Base-by-base conservation (phyloP, 2,888 invertebrate species). In the Parnassius orleans region DNA sequence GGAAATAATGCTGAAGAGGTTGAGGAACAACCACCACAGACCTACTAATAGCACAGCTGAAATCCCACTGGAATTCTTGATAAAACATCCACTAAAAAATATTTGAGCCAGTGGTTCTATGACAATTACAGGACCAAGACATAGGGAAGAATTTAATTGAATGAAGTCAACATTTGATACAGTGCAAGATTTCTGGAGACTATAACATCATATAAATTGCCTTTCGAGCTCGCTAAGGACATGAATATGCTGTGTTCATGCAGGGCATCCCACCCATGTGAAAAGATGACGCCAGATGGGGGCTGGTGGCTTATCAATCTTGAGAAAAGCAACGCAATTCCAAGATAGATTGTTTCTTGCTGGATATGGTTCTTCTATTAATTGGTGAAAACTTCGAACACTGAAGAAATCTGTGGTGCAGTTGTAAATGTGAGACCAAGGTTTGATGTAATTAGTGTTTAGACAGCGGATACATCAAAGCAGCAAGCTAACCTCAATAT, bases 131-230 rank as follows among this genome's bases (percentile, higher is more conserved):
- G 96, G 79, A 95, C 94, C 78, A 96, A 96, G 84, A 93, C 94
- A 63, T 99, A 99, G 99, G 96, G 83, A 96, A 98, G 73, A 98
- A 98, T 88, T 95, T 98, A 79, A 96, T 97, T 80, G 96, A 98
- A 87, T 19, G 2, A 2, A 2, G 60, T 97, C 98, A 61, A 96
- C 96, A 69, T 98, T 99, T 86, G 95, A 96, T 80, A 98, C 98
- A n/a, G 98, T 98, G 42, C 99, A 99, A 93, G 99, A 99, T 89
- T 99, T 99, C 86, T 99, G 99, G 99, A 98, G 98, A 81, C 88
- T 98, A 69, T 98, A 96, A 90, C 98, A 98, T 83, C 97, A 98
- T 78, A 97, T 98, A 75, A 97, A 97, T 87, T 95, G 71, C 96
- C 97, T 0, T 97, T 97, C 70, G 97, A 96, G 79, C 89, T 98